Evolutionary conservation across 1,140 invertebrate species (phyloP), one percentile per base, ranked within the genome.

Genomic region (Calycopis cecrops): DNA sequence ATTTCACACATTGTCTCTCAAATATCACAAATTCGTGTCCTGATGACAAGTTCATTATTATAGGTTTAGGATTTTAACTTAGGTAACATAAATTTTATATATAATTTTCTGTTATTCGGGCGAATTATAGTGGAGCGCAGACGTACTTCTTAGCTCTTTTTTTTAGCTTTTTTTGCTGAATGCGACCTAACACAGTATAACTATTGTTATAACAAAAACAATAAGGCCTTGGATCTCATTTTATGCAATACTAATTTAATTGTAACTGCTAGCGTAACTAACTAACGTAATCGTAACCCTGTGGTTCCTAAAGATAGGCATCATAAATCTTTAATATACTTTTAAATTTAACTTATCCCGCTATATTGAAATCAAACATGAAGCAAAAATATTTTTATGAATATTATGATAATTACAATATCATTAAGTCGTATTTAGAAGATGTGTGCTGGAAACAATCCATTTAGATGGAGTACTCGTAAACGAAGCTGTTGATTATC

Each of bases 41-140:
- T 11, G 4, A 12, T 16, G 37, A 52, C 40, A 28, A 33, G 14
- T 18, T 52, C 6, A 21, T 40, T 18, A n/a, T 52, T 37, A 1
- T 18, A 11, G 35, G 35, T 12, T n/a, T n/a, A n/a, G n/a, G 50
- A 52, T 17, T 52, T 52, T 52, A 52, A 52, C 18, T 17, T 52
- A 6, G 18, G 35, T 1, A 8, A n/a, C 4, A 52, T 52, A 28
- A n/a, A 38, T 40, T 52, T 35, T 35, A n/a, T 3, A 12, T 3
- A n/a, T 12, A 11, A 4, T 12, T 9, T 9, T 14, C 6, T 14
- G 11, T 8, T 9, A 2, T 37, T 37, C 35, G 11, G 35, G 35
- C n/a, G 8, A 11, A 3, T 4, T 40, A 3, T n/a, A 12, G 1
- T 16, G 28, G 11, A 9, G 9, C 18, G 3, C 48, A 50, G 11